phyloP scores from a whole-genome alignment of 2,888 invertebrate species.

The Tiphia femorata region DNA sequence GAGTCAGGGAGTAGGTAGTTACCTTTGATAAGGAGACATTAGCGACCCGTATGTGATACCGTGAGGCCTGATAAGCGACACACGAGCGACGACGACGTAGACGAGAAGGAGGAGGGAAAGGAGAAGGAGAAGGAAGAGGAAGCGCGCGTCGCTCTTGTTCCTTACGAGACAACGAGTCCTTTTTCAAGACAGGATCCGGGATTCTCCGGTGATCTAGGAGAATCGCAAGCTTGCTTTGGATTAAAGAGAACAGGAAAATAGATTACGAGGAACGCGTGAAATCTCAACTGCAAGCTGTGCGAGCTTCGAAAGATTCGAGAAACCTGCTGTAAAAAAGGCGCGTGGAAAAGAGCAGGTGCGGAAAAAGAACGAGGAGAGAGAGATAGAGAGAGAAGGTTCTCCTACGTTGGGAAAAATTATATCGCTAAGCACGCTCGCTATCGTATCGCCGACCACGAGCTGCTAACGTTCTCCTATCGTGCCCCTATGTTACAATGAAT shows the following conservation, averaged over 20 bases:
- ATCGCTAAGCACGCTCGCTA: slow-evolving; percentile 23
- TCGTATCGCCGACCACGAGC: slow-evolving; percentile 28
- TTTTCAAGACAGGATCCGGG: no score
- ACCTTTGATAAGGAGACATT: slow-evolving; percentile 66
- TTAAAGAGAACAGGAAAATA: no score
- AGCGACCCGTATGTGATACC: slow-evolving; percentile 67
- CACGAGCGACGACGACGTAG: slow-evolving; percentile 38
- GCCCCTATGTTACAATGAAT: slow-evolving; percentile 44
- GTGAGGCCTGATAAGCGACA: slow-evolving; percentile 51
- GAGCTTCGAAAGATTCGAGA: no score
- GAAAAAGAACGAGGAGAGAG: neutral
- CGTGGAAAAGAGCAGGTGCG: no score
- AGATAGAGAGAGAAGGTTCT: neutral
- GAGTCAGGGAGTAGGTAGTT: slow-evolving; percentile 51
- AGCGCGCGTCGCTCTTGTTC: no score
- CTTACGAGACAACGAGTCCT: no score
- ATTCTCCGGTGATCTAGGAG: no score
- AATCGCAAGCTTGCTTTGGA: no score
- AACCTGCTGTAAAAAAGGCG: no score
- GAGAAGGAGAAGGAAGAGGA: neutral
- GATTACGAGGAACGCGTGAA: no score
- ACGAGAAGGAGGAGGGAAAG: slow-evolving; percentile 1
- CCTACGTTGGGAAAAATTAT: neutral
- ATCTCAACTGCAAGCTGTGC: no score
- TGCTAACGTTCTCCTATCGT: slow-evolving; percentile 42